phyloP scores from a whole-genome alignment of 2,113 vertebrate species.

The Dicaeum eximium region DNA sequence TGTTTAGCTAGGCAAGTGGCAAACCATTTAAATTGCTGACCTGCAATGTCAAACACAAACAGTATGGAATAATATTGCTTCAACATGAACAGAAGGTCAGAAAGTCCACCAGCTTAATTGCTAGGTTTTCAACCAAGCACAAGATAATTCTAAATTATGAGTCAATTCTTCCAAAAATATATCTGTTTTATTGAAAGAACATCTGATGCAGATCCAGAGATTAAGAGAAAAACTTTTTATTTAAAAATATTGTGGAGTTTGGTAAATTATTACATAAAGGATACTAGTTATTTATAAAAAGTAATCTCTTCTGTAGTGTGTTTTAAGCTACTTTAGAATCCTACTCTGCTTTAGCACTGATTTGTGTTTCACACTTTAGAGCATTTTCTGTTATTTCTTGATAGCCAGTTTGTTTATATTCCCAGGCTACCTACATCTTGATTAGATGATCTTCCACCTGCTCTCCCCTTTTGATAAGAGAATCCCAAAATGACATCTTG shows the following conservation, averaged over 20 bases:
- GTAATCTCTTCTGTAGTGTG: fast-evolving
- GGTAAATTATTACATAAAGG: background rate
- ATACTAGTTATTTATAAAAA: background rate
- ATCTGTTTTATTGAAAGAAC: background rate
- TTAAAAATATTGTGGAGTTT: background rate
- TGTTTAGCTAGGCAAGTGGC: conserved; percentile 56
- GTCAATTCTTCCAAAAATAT: background rate
- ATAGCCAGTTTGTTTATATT: background rate
- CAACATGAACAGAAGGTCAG: background rate
- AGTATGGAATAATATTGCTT: background rate
- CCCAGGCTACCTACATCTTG: background rate
- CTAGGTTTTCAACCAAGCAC: background rate
- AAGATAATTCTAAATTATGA: background rate
- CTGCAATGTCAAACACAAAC: background rate
- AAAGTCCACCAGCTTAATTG: background rate
- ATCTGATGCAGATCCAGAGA: background rate
- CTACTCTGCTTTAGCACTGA: background rate
- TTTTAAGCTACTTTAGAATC: background rate
- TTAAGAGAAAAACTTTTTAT: background rate
- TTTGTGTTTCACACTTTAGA: background rate
- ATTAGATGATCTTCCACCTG: background rate
- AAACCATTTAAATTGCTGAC: conserved; percentile 27
- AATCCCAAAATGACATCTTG: background rate
- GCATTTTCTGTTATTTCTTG: background rate
- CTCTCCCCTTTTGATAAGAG: background rate